phyloP scores from a whole-genome alignment of 2,113 vertebrate genomes.

The Chloropsis hardwickii region DNA sequence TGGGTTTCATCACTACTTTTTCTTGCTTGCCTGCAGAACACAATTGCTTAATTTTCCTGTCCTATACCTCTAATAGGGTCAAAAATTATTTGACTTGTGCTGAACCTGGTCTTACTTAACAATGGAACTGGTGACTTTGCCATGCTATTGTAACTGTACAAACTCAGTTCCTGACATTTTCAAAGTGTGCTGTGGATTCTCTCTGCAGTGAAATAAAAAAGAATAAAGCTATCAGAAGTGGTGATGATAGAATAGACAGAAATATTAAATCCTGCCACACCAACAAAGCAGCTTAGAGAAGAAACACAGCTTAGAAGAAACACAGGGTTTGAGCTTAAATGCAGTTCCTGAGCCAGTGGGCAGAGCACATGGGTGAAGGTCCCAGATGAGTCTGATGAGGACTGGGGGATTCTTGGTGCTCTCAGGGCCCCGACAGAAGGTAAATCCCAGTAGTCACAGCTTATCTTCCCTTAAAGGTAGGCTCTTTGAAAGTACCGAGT shows the following conservation, averaged over 20 bases:
- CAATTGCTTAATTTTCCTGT: neutral
- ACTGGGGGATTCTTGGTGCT: neutral
- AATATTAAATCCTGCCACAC: neutral
- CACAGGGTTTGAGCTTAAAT: neutral
- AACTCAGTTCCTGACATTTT: neutral
- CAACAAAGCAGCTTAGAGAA: neutral
- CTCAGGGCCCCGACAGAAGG: neutral
- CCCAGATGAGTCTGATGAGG: neutral
- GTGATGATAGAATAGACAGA: neutral
- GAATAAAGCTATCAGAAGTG: neutral
- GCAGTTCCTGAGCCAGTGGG: neutral
- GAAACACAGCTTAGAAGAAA: rapidly evolving
- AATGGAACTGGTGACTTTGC: neutral
- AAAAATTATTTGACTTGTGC: neutral
- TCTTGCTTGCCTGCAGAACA: neutral
- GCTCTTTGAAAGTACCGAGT: neutral
- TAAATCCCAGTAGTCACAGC: neutral
- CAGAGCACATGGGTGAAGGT: rapidly evolving
- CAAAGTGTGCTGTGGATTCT: neutral
- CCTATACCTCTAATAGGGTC: neutral
- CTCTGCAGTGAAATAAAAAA: neutral
- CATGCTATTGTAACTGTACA: neutral
- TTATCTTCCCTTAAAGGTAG: neutral
- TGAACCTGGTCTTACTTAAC: neutral
- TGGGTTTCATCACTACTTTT: neutral